A percentile compares a stretch with the other conserved stretches of the same genome.
phyloP scores from a whole-genome alignment of 2,888 invertebrate genomes.

The Laspeyria flexula region DNA sequence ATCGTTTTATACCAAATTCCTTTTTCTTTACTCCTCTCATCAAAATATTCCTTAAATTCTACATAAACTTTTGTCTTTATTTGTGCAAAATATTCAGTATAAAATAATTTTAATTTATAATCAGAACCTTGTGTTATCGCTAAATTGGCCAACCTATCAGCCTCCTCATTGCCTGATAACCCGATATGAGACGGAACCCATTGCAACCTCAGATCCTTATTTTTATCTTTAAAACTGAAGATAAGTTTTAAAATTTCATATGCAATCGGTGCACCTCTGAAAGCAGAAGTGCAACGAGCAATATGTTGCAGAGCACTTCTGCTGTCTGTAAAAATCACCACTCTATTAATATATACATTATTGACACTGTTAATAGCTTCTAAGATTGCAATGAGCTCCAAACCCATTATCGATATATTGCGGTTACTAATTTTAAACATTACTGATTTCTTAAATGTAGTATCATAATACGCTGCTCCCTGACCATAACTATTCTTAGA shows the following conservation, averaged over 20 bases:
- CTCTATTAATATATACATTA: not conserved
- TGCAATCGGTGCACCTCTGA: not conserved
- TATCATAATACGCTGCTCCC: not conserved
- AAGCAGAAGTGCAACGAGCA: not conserved
- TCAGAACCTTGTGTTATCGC: too few species aligned
- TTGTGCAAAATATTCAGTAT: too few species aligned
- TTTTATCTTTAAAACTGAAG: too few species aligned
- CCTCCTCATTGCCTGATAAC: too few species aligned
- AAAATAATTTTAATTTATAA: too few species aligned
- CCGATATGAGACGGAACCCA: not conserved
- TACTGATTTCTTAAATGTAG: not conserved
- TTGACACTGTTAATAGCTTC: not conserved
- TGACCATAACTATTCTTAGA: not conserved
- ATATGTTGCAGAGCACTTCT: not conserved
- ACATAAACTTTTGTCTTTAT: too few species aligned
- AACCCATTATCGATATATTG: not conserved
- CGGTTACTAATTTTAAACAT: not conserved
- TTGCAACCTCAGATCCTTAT: not conserved
- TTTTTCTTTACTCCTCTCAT: not conserved
- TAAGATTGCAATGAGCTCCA: not conserved
- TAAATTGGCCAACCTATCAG: too few species aligned
- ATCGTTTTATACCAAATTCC: slow-evolving; percentile 1
- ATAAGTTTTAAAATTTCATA: not conserved
- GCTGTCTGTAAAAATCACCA: not conserved
- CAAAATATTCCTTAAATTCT: not conserved